Percentiles rank a stretch among this genome's conserved stretches.
Conservation (phyloP, 2,113 vertebrate species). For the Grammomys dolichurus region DNA sequence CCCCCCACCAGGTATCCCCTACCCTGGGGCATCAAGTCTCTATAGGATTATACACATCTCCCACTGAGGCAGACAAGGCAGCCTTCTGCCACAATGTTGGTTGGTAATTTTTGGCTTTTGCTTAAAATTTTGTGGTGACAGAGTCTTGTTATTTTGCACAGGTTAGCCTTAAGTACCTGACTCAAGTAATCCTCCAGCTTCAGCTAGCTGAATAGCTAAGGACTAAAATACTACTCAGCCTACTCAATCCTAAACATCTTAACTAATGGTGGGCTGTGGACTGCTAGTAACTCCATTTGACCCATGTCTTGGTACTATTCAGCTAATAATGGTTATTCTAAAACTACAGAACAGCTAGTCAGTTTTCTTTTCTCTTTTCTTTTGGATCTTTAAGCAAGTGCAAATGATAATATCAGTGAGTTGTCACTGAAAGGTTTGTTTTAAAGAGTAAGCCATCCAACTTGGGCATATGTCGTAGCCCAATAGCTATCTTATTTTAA, state of each 20-base stretch:
- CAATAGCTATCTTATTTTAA: not conserved
- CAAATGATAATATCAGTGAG: not conserved
- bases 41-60: no score
- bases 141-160: not conserved
- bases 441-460: not conserved
- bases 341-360: not conserved
- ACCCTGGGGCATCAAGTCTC: no score
- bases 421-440: not conserved
- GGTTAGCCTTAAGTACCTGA: not conserved
- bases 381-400: constrained; percentile 29
- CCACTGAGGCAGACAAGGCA: no score
- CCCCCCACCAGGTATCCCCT: no score
- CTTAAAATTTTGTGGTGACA: not conserved
- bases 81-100: no score
- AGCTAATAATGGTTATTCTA: not conserved
- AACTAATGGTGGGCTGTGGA: not conserved
- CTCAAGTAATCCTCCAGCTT: not conserved
- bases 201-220: not conserved
- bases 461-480: not conserved
- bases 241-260: not conserved
- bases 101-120: not conserved
- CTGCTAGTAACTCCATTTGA: not conserved
- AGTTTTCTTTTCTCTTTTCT: not conserved
- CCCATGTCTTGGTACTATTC: not conserved
- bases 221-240: not conserved